Evolutionary conservation across 1,140 invertebrate species (phyloP), one percentile per base, ranked within the genome.

Genomic region (Drosophila chauvacae): DNA sequence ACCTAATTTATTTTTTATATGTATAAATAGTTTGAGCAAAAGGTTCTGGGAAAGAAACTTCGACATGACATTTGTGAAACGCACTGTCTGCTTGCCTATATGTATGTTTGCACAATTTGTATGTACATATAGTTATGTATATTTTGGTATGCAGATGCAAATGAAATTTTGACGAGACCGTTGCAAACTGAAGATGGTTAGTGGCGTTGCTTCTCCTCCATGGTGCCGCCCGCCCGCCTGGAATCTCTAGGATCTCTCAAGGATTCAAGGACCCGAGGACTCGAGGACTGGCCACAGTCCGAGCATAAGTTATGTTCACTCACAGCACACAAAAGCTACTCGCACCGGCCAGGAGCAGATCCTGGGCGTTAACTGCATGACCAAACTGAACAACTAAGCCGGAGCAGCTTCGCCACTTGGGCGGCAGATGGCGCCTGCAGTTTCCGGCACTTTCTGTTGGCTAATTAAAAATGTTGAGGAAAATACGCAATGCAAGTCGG

Each of bases 111-210:
- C 13, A 14, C 18, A 20, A 26, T 39, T 26, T 66, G 33, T 39
- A 33, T 68, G 42, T 39, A 33, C 56, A 44, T 61, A 44, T 41
- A 66, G 33, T 68, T 68, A 51, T 33, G 39, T 62, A 44, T 51
- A 33, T 51, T 69, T 33, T 44, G 45, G 14, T 51, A 50, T 58
- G 68, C 53, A 60, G 51, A 64, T 75, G 60, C 51, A 56, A 68
- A 66, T 48, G 55, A 77, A 41, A 59, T 41, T 59, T 66, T 55
- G 72, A 56, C 35, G 69, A 72, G 65, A 59, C 50, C 35, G 62
- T 35, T 53, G 76, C 77, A 80, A 68, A 80, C 51, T 69, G 62
- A 57, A 80, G 50, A 60, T 57, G 75, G 57, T 56, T 56, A 26
- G 53, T 56, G 37, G 14, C 23, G 26, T 23, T 42, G 51, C n/a